phyloP scores from a whole-genome alignment of 2,797 vertebrate species.

The Sebastes goodei region DNA sequence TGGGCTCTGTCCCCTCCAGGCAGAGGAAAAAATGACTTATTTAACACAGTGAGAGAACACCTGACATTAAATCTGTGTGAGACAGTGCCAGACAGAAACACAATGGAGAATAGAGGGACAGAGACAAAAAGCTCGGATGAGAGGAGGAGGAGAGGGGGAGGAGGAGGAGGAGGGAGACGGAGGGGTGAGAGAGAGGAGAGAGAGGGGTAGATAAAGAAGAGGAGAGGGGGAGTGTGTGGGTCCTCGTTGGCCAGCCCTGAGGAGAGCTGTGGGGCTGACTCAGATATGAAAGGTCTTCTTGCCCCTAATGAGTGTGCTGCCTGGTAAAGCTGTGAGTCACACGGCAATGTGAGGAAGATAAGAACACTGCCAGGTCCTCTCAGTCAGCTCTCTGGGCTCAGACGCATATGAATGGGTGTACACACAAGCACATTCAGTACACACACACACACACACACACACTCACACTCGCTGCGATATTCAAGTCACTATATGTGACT shows the following conservation, averaged over 20 bases:
- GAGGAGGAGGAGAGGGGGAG: background rate
- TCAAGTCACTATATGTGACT: background rate
- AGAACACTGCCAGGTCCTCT: slow-evolving; percentile 60
- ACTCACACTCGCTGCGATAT: background rate
- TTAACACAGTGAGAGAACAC: slow-evolving; percentile 78
- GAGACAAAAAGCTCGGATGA: slow-evolving; percentile 44
- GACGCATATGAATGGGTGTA: slow-evolving; percentile 38
- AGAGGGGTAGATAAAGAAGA: background rate
- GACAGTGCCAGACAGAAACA: slow-evolving; percentile 64
- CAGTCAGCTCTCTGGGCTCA: slow-evolving; percentile 56
- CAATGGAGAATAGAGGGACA: slow-evolving; percentile 59
- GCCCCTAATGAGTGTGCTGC: slow-evolving; percentile 72
- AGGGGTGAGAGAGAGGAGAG: background rate
- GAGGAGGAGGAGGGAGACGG: background rate
- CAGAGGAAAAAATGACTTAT: slow-evolving; percentile 73
- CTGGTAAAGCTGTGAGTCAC: slow-evolving; percentile 68
- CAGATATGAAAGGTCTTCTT: slow-evolving; percentile 76
- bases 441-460: background rate
- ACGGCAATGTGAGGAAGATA: slow-evolving; percentile 66
- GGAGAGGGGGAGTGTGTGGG: background rate
- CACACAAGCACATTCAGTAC: background rate
- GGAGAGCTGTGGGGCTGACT: slow-evolving; percentile 62
- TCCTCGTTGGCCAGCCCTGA: slow-evolving; percentile 60
- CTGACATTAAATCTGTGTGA: slow-evolving; percentile 82
- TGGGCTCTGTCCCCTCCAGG: slow-evolving; percentile 67